Percentiles rank a stretch among this genome's conserved stretches.
These are phyloP conservation scores for Rhagoletis pomonella DNA, from an alignment of 1,140 invertebrate species.

Conservation along the genomic window DNA sequence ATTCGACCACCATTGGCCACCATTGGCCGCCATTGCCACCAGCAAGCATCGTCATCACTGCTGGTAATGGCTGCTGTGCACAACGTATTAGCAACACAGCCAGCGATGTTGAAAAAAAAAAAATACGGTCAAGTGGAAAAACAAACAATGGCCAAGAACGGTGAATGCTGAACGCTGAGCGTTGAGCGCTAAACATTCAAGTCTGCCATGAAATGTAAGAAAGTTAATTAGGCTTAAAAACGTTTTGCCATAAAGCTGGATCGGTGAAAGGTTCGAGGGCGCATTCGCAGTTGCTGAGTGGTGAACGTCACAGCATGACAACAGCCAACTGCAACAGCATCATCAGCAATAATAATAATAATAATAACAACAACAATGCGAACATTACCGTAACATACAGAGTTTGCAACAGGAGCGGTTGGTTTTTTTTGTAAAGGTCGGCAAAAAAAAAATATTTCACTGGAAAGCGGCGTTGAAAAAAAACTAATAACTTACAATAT, in stretches of 20 bases:
- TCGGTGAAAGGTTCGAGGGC: slow-evolving; percentile 17
- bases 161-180: too few relatives aligned
- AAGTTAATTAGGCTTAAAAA: slow-evolving; percentile 53
- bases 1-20: too few relatives aligned
- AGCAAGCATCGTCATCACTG: not conserved
- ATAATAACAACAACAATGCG: not conserved
- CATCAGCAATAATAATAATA: not conserved
- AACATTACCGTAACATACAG: not conserved
- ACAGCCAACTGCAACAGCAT: too few relatives aligned
- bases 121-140: slow-evolving; percentile 6
- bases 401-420: not conserved
- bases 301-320: slow-evolving; percentile 22
- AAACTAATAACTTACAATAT: not conserved
- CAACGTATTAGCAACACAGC: not conserved
- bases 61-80: not conserved
- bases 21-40: not conserved
- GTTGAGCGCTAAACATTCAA: slow-evolving; percentile 26
- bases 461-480: not conserved
- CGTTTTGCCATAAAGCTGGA: slow-evolving; percentile 22
- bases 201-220: slow-evolving; percentile 34
- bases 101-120: slow-evolving; percentile 5
- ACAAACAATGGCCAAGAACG: slow-evolving; percentile 34
- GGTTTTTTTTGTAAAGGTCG: not conserved
- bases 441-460: not conserved
- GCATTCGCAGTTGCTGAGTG: not conserved